phyloP scores from a whole-genome alignment of 2,888 invertebrate species.

The Hemaris fuciformis region DNA sequence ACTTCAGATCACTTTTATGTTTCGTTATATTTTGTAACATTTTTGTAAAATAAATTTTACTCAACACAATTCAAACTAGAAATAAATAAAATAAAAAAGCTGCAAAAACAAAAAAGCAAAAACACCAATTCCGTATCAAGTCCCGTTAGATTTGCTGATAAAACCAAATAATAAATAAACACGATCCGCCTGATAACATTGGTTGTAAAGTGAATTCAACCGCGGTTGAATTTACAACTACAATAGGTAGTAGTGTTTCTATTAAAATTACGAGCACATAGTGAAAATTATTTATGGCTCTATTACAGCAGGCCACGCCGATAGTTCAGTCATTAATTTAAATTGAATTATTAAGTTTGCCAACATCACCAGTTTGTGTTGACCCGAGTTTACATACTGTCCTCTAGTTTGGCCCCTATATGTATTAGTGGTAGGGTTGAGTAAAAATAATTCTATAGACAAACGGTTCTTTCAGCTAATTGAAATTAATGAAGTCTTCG shows the following conservation, averaged over 20 bases:
- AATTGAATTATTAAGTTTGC: conserved; percentile 45
- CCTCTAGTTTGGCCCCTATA: not conserved
- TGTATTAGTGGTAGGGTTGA: not conserved
- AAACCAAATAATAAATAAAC: not conserved
- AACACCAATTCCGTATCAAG: not conserved
- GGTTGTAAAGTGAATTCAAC: not conserved
- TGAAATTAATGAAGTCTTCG: not conserved
- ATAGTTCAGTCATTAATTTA: conserved; percentile 56
- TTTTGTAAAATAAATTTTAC: no score
- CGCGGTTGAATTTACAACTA: not conserved
- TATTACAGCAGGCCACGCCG: conserved; percentile 37
- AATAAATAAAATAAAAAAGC: no score
- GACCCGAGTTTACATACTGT: conserved; percentile 19
- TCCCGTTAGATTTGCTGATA: not conserved
- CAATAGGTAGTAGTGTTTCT: not conserved
- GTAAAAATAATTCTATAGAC: no score
- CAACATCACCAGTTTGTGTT: conserved; percentile 27
- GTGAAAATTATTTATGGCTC: conserved; percentile 23
- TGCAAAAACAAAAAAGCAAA: no score
- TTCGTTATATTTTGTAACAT: no score
- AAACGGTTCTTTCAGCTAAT: not conserved
- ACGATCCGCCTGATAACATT: not conserved
- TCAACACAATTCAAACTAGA: no score
- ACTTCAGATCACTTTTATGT: no score
- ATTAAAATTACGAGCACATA: conserved; percentile 6